Evolutionary conservation across 2,113 vertebrate genomes (phyloP), one percentile per base, ranked within the genome.

Genomic region (mouse (Mus musculus)): DNA sequence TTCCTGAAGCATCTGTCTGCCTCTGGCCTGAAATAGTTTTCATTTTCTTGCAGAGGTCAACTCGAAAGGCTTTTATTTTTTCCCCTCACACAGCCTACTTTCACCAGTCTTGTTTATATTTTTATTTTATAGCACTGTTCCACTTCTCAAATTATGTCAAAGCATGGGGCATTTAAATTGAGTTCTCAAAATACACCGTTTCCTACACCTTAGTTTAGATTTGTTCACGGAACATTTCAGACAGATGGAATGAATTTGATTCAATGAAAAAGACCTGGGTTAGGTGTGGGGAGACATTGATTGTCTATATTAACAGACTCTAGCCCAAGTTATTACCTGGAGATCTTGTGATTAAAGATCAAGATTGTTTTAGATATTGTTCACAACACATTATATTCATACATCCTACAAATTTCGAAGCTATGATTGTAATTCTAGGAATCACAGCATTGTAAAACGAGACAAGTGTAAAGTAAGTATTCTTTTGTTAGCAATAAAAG

Each of bases 151-250:
- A 78, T 75, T 97, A 89, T 87, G 86, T 94, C 63, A 42, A 88
- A 93, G 39, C 65, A 17, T 61, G 69, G 67, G 54, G 59, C 42
- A 78, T 88, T 91, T 84, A 54, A 84, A 42, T 52, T 89, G 73
- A 93, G 26, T 95, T 63, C 75, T 96, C 16, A 72, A 94, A 92
- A 84, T 75, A 56, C 22, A 73, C 76, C 39, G 96, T 92, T 90
- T 16, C 36, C 16, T 69, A 16, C 13, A 6, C 82, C 33, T 95
- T 75, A 89, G 30, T 82, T 92, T 82, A 42, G 30, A 20, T 63
- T 92, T 59, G 89, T 82, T 84, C 76, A 30, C 33, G 9, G 73
- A 65, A 17, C 24, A 89, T 75, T 42, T 78, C 85, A 59, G 39
- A 92, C 81, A 36, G 46, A 52, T 78, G 52, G 59, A 42, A 42